Percentiles rank a stretch among this genome's conserved stretches.
Conservation (phyloP, 64 coral and sea anemone species). For the Dendronephthya gigantea region DNA sequence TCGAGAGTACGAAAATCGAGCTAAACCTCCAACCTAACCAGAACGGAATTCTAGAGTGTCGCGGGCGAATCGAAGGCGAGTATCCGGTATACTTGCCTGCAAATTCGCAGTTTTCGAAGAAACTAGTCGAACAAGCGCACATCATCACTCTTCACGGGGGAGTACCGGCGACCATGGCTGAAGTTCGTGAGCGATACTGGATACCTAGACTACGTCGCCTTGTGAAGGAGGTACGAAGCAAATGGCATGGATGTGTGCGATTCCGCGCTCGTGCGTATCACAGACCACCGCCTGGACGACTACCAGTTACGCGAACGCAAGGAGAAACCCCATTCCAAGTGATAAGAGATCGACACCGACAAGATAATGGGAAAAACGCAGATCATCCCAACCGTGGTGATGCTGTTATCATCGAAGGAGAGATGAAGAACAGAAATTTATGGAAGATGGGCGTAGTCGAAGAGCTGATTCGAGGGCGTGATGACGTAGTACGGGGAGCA, state of each 20-base stretch:
- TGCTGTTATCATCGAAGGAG: no score
- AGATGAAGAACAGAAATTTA: no score
- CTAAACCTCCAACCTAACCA: background rate
- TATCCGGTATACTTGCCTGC: conserved; percentile 14
- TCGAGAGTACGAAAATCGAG: background rate
- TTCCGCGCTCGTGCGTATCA: conserved; percentile 22
- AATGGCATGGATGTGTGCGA: conserved; percentile 19
- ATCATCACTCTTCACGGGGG: conserved; percentile 32
- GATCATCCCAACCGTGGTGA: no score
- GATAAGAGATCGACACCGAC: background rate
- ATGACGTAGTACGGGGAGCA: no score
- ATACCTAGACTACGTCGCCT: conserved; percentile 13
- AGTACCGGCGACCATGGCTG: conserved; percentile 40
- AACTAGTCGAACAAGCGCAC: conserved; percentile 22
- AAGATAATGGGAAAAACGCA: no score
- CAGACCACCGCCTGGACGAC: background rate
- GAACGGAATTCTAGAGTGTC: background rate
- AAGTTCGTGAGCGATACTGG: conserved; percentile 35
- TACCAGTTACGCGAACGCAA: background rate
- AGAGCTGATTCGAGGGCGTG: no score
- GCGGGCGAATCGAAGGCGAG: background rate
- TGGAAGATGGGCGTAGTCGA: no score
- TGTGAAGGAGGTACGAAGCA: background rate
- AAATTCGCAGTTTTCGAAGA: background rate
- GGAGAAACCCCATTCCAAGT: conserved; percentile 21